A percentile compares a stretch with the other conserved stretches of the same genome.
Conservation (phyloP, 2,888 invertebrate genomes). For the Mesorhabditis belari region DNA sequence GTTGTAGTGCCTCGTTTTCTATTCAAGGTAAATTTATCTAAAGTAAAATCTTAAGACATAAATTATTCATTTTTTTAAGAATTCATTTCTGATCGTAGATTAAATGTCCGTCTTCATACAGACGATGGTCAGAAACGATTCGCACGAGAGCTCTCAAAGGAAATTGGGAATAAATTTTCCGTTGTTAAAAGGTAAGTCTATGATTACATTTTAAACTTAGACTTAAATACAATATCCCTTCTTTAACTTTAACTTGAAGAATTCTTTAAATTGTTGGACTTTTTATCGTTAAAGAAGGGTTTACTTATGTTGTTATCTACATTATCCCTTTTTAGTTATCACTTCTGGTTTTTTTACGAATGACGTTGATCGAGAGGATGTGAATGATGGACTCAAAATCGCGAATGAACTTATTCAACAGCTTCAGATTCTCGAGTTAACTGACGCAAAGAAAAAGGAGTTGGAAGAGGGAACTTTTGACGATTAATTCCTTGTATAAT, state of each 20-base stretch:
- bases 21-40: no score
- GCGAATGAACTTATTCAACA: slow-evolving; percentile 7
- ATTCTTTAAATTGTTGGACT: background rate
- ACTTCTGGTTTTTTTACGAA: slow-evolving; percentile 1
- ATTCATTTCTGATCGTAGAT: background rate
- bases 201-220: no score
- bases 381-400: slow-evolving; percentile 4
- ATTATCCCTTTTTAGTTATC: background rate
- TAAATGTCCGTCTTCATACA: background rate
- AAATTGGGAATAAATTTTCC: background rate
- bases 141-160: background rate
- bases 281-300: background rate
- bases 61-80: slow-evolving; percentile 2
- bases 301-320: background rate
- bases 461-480: slow-evolving; percentile 7
- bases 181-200: slow-evolving; percentile 1
- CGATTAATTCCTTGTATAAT: no score
- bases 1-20: no score
- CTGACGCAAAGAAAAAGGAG: slow-evolving; percentile 8
- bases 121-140: background rate
- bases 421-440: slow-evolving; percentile 4
- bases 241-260: background rate
- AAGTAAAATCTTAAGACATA: no score
- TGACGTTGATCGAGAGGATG: slow-evolving; percentile 1
- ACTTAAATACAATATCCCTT: background rate